phyloP scores from a whole-genome alignment of 2,888 invertebrate species.

The Pocota personata region DNA sequence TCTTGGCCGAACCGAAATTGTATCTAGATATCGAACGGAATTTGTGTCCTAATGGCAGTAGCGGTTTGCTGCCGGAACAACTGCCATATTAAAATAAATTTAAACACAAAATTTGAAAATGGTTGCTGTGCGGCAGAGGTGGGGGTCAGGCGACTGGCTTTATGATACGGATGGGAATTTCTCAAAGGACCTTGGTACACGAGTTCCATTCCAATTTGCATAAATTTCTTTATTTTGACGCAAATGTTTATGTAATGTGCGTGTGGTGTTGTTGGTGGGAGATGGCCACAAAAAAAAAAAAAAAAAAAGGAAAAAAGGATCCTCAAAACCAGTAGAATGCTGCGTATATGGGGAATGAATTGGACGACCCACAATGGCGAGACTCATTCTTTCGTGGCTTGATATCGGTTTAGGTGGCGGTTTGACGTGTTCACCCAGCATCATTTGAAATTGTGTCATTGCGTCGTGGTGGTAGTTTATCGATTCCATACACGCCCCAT shows the following conservation, averaged over 20 bases:
- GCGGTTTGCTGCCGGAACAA: constrained; percentile 56
- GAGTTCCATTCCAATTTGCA: constrained; percentile 65
- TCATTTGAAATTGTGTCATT: constrained; percentile 31
- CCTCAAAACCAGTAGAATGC: constrained; percentile 2
- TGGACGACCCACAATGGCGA: constrained; percentile 19
- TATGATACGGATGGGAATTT: constrained; percentile 37
- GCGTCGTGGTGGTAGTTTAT: constrained; percentile 37
- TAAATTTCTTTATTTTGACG: constrained; percentile 71
- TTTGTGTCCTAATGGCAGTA: constrained; percentile 53
- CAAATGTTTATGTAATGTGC: constrained; percentile 61
- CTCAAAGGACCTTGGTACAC: constrained; percentile 49
- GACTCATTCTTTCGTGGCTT: neutral
- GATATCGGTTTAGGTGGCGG: neutral
- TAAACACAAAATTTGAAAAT: constrained; percentile 49
- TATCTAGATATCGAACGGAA: constrained; percentile 64
- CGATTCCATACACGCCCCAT: constrained; percentile 46
- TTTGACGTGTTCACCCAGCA: constrained; percentile 18
- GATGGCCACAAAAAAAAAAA: neutral
- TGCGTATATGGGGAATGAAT: constrained; percentile 1
- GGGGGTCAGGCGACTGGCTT: constrained; percentile 3
- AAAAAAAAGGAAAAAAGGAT: neutral
- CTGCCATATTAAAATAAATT: constrained; percentile 52
- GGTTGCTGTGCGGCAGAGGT: neutral
- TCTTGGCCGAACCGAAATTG: constrained; percentile 43
- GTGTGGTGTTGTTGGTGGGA: constrained; percentile 6